phyloP scores from a whole-genome alignment of 2,113 vertebrate species.

The Chelonoidis abingdonii region DNA sequence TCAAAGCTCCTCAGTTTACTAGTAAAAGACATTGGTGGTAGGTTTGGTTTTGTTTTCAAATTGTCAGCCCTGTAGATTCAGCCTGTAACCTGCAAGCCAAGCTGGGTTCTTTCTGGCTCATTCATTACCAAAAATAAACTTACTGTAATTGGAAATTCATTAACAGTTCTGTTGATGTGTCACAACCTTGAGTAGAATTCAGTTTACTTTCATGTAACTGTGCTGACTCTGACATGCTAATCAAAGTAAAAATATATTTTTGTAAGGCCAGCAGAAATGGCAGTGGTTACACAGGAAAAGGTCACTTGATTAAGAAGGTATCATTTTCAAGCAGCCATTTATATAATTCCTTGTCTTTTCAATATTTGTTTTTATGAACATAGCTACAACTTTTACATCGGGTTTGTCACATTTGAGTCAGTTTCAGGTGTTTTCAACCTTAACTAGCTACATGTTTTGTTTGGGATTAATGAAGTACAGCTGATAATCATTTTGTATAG shows the following conservation, averaged over 20 bases:
- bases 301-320: background rate
- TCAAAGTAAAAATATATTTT: background rate
- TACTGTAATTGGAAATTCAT: background rate
- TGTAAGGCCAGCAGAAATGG: background rate
- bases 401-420: background rate
- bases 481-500: background rate
- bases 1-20: background rate
- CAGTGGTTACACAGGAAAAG: background rate
- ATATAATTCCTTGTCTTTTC: background rate
- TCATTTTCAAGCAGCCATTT: background rate
- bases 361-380: background rate
- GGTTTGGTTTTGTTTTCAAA: background rate
- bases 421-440: background rate
- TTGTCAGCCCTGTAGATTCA: background rate
- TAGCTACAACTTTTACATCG: rapidly evolving
- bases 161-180: background rate
- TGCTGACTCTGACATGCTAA: background rate
- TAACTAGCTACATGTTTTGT: background rate
- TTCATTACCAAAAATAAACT: background rate
- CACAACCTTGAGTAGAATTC: background rate
- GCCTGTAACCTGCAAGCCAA: background rate
- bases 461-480: background rate
- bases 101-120: background rate
- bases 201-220: rapidly evolving
- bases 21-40: background rate